Evolutionary conservation across 1,140 invertebrate genomes (phyloP), one percentile per base, ranked within the genome.

Genomic region (Mesaphorura yosii): DNA sequence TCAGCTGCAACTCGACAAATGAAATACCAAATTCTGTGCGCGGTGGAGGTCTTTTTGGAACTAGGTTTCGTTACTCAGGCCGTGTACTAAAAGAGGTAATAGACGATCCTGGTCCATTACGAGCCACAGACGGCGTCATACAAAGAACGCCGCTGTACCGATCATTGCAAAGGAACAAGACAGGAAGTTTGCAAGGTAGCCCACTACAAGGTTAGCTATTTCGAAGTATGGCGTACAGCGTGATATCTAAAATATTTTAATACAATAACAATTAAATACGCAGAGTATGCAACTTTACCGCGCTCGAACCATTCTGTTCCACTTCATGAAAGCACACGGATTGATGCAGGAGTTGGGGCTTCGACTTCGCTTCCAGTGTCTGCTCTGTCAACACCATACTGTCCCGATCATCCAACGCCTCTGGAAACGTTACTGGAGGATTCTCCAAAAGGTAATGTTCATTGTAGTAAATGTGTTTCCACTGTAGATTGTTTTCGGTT

Each of bases 21-120:
- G 86, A 93, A 68, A 86, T 86, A 37, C 83, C 82, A 23, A 78
- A 80, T 55, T 82, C 93, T 7, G 84, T 90, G 56, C 87, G 86
- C 20, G 88, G 90, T 23, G 89, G 90, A n/a, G 86, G 87, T 12
- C 79, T 95, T 59, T 95, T 95, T 73, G 88, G 88, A 34, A 91
- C 88, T 37, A 91, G 90, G 70, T 93, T 95, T 68, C 84, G 88
- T 62, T 90, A 87, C 70, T 84, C 84, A 46, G 89, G 89, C 2
- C 74, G 88, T 51, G 89, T 88, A 17, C 88, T 93, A 69, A 75
- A 80, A 34, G 89, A 94, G 72, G 85, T 92, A 47, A 70, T 90
- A 44, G 82, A 84, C 64, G 84, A 85, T 62, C 71, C 70, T 50
- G 74, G 48, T 19, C 31, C 48, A 5, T 31, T 52, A 17, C 7